Conservation (phyloP, 2,797 vertebrate genomes). For the Poecile montanus region DNA sequence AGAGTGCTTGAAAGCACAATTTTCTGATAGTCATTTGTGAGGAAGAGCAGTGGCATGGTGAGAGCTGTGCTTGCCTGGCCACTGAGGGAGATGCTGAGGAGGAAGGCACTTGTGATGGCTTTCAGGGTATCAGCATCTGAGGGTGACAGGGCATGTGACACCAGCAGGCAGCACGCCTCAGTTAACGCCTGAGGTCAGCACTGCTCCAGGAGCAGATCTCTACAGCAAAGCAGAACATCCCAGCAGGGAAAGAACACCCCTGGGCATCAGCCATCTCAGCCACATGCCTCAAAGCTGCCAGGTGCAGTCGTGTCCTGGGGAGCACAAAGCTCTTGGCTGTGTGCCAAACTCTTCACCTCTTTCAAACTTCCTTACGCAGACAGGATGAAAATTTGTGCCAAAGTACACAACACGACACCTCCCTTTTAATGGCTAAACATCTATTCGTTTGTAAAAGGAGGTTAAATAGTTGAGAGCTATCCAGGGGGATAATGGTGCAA, state of each 20-base stretch:
- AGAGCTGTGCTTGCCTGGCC: background rate
- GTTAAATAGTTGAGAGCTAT: background rate
- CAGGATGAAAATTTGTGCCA: background rate
- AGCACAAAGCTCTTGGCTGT: background rate
- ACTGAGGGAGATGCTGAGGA: background rate
- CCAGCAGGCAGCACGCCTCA: rapidly evolving
- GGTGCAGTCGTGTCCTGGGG: background rate
- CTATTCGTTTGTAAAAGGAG: background rate
- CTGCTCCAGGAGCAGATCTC: background rate
- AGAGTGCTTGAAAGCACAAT: background rate
- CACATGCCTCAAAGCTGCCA: background rate
- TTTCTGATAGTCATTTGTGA: rapidly evolving
- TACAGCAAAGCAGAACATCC: background rate
- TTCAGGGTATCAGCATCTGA: background rate
- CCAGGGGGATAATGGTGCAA: background rate
- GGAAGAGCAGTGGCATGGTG: background rate
- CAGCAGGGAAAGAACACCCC: background rate
- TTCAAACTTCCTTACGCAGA: background rate
- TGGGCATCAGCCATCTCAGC: background rate
- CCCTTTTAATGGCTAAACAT: background rate
- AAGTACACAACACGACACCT: rapidly evolving
- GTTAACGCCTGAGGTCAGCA: background rate
- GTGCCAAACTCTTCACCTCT: background rate
- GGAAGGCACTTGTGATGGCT: background rate
- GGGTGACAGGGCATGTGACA: rapidly evolving